phyloP scores from a whole-genome alignment of 1,140 invertebrate genomes.

The Procambarus virginalis region DNA sequence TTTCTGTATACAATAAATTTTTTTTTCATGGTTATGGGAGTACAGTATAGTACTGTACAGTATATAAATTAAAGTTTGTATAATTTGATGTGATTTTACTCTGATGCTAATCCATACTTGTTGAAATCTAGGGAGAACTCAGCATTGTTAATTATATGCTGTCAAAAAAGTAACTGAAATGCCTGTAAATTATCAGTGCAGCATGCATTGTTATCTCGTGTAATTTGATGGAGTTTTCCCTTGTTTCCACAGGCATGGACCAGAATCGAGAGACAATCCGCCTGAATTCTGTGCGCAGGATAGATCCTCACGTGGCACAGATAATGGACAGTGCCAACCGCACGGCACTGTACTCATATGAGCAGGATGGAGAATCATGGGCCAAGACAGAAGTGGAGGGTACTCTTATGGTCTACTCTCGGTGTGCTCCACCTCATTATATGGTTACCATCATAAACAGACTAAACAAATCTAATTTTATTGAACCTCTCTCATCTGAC shows the following conservation, averaged over 20 bases:
- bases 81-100: background rate
- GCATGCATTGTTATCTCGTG: background rate
- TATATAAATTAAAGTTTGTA: too few relatives aligned
- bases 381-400: constrained; percentile 69
- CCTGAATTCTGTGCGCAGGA: constrained; percentile 63
- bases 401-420: constrained; percentile 68
- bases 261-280: constrained; percentile 62
- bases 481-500: constrained; percentile 62
- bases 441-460: constrained; percentile 70
- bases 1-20: too few relatives aligned
- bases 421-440: constrained; percentile 64
- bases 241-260: constrained; percentile 64
- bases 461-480: constrained; percentile 67
- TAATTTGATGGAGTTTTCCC: constrained; percentile 10
- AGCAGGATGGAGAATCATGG: constrained; percentile 65
- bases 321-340: constrained; percentile 64
- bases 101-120: constrained; percentile 1
- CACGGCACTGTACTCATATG: constrained; percentile 68
- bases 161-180: background rate
- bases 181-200: background rate
- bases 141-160: background rate
- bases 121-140: constrained; percentile 10
- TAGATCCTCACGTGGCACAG: constrained; percentile 64
- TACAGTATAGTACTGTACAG: too few relatives aligned
- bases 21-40: too few relatives aligned